A percentile compares a stretch with the other conserved stretches of the same genome.
phyloP scores from a whole-genome alignment of 1,140 invertebrate species.

The Ctenoplectra terminalis region DNA sequence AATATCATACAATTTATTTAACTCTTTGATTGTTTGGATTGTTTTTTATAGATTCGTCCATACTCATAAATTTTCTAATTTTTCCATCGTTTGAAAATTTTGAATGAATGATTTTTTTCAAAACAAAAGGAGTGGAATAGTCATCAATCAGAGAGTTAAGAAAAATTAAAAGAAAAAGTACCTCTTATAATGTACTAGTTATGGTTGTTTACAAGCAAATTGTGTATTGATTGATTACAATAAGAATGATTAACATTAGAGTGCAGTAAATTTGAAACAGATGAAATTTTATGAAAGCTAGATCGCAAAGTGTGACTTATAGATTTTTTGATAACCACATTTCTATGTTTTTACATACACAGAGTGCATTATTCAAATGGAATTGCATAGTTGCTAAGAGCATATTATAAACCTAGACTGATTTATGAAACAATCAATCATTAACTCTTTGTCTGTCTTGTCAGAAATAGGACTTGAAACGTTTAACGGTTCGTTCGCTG shows the following conservation, averaged over 20 bases:
- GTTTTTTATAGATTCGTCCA: background rate
- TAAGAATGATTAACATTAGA: background rate
- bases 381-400: slow-evolving; percentile 30
- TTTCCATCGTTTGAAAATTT: background rate
- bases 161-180: background rate
- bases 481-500: background rate
- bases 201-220: background rate
- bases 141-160: background rate
- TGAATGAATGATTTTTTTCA: too few species aligned
- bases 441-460: background rate
- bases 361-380: slow-evolving; percentile 19
- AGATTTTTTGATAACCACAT: background rate
- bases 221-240: background rate
- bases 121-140: too few species aligned
- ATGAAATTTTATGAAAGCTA: background rate
- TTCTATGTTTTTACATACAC: background rate
- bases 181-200: background rate
- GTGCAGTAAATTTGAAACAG: background rate
- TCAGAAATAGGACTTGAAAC: background rate
- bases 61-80: background rate
- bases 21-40: background rate
- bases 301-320: background rate
- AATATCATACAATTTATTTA: background rate
- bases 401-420: slow-evolving; percentile 15
- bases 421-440: background rate